Percentiles rank a stretch among this genome's conserved stretches.
phyloP scores from a whole-genome alignment of 2,888 invertebrate species.

The Orthosia gracilis region DNA sequence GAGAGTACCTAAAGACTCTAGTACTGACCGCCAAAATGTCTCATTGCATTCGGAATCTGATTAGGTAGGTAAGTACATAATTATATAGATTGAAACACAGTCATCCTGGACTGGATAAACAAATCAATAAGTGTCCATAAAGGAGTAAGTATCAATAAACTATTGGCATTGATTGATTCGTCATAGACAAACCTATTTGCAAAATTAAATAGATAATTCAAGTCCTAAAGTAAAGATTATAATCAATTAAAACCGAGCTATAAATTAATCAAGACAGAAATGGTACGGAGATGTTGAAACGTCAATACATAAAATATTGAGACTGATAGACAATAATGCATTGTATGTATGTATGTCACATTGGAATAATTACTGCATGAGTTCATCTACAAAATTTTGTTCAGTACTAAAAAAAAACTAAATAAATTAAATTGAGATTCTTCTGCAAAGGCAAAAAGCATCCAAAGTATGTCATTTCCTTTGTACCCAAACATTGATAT shows the following conservation, averaged over 20 bases:
- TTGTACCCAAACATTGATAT: neutral
- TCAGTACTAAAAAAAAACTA: neutral
- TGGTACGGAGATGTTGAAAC: conserved; percentile 12
- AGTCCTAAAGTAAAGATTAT: conserved; percentile 12
- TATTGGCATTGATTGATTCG: neutral
- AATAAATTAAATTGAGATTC: neutral
- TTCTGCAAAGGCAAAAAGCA: neutral
- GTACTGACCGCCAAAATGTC: neutral
- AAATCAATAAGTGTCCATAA: neutral
- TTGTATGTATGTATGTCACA: conserved; percentile 10
- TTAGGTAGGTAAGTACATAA: neutral
- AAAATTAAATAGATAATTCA: conserved; percentile 33
- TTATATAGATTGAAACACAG: neutral
- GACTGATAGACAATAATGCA: conserved; percentile 12
- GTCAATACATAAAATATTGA: conserved; percentile 19
- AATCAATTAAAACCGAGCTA: conserved; percentile 28
- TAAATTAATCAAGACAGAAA: conserved; percentile 45
- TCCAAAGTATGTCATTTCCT: neutral
- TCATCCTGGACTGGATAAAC: neutral
- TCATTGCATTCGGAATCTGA: neutral
- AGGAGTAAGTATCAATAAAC: conserved; percentile 4
- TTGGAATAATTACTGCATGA: conserved; percentile 16
- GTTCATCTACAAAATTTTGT: neutral
- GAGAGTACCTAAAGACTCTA: no score
- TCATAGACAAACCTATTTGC: conserved; percentile 1